These are phyloP conservation scores for Cataglyphis rosenhaueri DNA, from an alignment of 2,888 invertebrate species.

Conservation along the genomic window DNA sequence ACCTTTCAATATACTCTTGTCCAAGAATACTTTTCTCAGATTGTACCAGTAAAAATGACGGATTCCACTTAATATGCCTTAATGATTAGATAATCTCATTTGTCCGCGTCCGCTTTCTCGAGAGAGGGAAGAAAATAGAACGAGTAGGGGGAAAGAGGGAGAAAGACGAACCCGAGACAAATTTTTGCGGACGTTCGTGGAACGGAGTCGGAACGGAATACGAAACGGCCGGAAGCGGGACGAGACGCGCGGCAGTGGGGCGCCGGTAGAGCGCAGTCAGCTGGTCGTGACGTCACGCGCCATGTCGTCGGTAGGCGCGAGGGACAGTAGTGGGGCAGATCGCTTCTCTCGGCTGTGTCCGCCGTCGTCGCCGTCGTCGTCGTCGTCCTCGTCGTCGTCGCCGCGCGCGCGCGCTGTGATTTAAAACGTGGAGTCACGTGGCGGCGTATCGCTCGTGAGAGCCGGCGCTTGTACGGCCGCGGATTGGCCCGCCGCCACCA, in stretches of 20 bases:
- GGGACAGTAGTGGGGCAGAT: conserved; percentile 59
- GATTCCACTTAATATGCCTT: neutral
- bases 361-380: neutral
- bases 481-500: conserved; percentile 65
- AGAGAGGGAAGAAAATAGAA: neutral
- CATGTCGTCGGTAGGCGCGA: conserved; percentile 57
- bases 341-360: neutral
- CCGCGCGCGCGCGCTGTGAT: conserved; percentile 78
- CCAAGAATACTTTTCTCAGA: neutral
- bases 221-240: conserved; percentile 3
- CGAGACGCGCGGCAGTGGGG: conserved; percentile 54
- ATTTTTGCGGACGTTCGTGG: conserved; percentile 3
- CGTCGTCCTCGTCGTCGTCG: too few species aligned
- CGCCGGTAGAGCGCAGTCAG: conserved; percentile 78
- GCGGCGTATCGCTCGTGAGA: conserved; percentile 74
- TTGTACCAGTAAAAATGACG: neutral
- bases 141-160: neutral
- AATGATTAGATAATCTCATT: neutral
- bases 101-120: neutral
- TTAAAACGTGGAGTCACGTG: conserved; percentile 80
- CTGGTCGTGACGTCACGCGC: conserved; percentile 83
- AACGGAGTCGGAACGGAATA: neutral
- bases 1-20: neutral
- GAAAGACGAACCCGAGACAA: neutral
- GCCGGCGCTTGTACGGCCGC: conserved; percentile 57